Conservation (phyloP, 2,888 invertebrate genomes). For the Onthophagus sagittarius region DNA sequence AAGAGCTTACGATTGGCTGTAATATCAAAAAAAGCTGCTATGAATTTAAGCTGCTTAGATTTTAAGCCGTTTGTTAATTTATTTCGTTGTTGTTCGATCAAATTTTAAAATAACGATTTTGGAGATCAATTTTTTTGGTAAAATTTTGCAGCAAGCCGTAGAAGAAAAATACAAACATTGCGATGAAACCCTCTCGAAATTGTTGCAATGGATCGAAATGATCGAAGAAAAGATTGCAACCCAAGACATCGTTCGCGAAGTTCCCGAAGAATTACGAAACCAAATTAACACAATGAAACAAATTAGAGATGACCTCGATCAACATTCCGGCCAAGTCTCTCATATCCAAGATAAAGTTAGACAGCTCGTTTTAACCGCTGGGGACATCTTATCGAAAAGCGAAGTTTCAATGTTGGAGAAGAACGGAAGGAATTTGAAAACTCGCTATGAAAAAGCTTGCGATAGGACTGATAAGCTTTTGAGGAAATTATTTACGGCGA, state of each 20-base stretch:
- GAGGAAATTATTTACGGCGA: conserved; percentile 70
- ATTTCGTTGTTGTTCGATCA: not conserved
- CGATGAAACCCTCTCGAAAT: conserved; percentile 79
- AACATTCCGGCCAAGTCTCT: conserved; percentile 77
- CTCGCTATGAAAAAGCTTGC: conserved; percentile 75
- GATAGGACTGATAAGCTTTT: conserved; percentile 78
- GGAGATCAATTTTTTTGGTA: not conserved
- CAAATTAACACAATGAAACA: conserved; percentile 88
- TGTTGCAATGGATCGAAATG: conserved; percentile 82
- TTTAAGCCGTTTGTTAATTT: not conserved
- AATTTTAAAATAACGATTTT: not conserved
- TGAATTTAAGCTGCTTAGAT: not conserved
- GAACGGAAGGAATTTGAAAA: conserved; percentile 78
- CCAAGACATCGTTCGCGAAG: conserved; percentile 83
- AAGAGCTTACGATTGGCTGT: conserved; percentile 15
- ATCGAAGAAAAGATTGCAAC: conserved; percentile 80
- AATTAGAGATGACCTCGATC: conserved; percentile 85
- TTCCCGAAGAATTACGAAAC: conserved; percentile 79
- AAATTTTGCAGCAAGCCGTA: conserved; percentile 78
- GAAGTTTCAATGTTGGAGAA: conserved; percentile 86
- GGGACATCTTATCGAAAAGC: conserved; percentile 88
- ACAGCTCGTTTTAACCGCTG: conserved; percentile 83
- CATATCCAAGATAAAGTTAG: conserved; percentile 87
- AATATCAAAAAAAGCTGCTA: not conserved
- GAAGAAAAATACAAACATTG: conserved; percentile 91